Evolutionary conservation across 2,888 invertebrate species (phyloP).

Genomic region (Melanchra persicariae): DNA sequence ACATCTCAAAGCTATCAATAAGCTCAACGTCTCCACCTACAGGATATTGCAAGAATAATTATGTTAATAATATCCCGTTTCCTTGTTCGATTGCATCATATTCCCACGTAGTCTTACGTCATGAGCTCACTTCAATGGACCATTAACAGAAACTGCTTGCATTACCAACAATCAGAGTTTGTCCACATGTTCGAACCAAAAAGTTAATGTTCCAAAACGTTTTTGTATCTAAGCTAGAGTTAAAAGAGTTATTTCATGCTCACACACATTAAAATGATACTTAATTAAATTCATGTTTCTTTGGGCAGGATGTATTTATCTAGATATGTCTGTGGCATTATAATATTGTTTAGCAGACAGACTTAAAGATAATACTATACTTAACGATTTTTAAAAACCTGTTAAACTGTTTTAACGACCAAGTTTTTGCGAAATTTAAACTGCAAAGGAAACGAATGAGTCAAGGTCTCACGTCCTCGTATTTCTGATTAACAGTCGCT

Average conservation of each 20-base stretch:
- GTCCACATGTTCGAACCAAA: slow-evolving; percentile 73
- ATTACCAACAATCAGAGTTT: slow-evolving; percentile 75
- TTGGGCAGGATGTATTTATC: slow-evolving; percentile 33
- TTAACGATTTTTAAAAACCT: slow-evolving; percentile 28
- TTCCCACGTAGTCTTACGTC: slow-evolving; percentile 85
- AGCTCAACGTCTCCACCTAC: slow-evolving; percentile 64
- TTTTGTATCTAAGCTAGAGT: slow-evolving; percentile 5
- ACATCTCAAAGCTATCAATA: slow-evolving; percentile 62
- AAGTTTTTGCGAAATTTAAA: slow-evolving; percentile 14
- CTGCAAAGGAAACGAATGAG: slow-evolving; percentile 31
- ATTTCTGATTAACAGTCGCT: slow-evolving; percentile 42
- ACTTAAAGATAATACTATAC: background rate
- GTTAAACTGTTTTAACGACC: slow-evolving; percentile 19
- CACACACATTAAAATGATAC: background rate
- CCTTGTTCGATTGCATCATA: slow-evolving; percentile 72
- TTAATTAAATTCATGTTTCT: slow-evolving; percentile 25
- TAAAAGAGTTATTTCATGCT: background rate
- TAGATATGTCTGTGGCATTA: slow-evolving; percentile 18
- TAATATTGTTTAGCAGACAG: slow-evolving; percentile 2
- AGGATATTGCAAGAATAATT: slow-evolving; percentile 74
- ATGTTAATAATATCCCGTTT: slow-evolving; percentile 75
- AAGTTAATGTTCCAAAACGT: slow-evolving; percentile 42
- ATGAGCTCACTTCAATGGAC: slow-evolving; percentile 77
- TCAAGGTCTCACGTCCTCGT: slow-evolving; percentile 44
- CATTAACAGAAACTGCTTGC: slow-evolving; percentile 77